These are phyloP conservation scores for Scaptomyza polygonia DNA, from an alignment of 2,888 invertebrate genomes.

Conservation along the genomic window DNA sequence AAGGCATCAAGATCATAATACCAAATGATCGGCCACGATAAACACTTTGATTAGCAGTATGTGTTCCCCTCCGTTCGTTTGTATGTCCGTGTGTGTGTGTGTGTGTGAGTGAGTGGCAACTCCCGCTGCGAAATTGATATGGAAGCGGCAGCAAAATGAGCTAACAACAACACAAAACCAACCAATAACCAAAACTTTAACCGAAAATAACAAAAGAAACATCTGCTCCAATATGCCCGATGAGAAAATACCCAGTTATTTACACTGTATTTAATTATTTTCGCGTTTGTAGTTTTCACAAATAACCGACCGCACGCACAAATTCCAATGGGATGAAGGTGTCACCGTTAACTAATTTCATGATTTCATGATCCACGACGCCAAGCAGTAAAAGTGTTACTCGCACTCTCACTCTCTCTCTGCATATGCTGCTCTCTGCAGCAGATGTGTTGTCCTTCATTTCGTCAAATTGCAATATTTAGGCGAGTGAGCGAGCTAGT, in stretches of 20 bases:
- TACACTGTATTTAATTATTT: not conserved
- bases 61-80: not conserved
- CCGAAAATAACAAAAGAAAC: not conserved
- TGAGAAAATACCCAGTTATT: conserved; percentile 5
- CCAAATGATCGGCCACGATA: conserved; percentile 79
- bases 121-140: conserved; percentile 78
- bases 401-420: not conserved
- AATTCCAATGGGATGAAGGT: not conserved
- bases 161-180: conserved; percentile 31
- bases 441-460: not conserved
- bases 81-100: conserved; percentile 6
- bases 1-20: conserved; percentile 80
- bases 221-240: not conserved
- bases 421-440: not conserved
- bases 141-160: conserved; percentile 72
- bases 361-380: not conserved
- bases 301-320: not conserved
- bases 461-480: not conserved
- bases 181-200: conserved; percentile 28
- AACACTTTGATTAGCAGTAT: conserved; percentile 78
- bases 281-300: too few relatives aligned
- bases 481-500: not conserved
- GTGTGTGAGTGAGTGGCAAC: conserved; percentile 49
- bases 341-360: not conserved
- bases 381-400: not conserved